Evolutionary conservation across 2,113 vertebrate genomes (phyloP).

Genomic region (Spea bombifrons): DNA sequence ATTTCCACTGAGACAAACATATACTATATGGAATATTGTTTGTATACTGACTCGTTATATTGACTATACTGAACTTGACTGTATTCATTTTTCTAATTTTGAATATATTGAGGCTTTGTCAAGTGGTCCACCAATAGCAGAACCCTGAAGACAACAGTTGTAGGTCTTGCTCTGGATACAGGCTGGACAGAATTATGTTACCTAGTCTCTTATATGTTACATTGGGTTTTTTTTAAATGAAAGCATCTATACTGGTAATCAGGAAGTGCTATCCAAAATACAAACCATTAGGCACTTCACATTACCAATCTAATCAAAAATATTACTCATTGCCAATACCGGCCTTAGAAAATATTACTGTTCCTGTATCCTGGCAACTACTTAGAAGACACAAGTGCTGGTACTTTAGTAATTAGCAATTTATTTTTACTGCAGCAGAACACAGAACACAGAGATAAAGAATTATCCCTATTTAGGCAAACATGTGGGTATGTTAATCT

Average conservation of each 20-base stretch:
- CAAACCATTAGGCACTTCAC: constrained; percentile 4
- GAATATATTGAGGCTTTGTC: too few species aligned
- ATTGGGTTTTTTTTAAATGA: too few species aligned
- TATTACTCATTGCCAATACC: constrained; percentile 9
- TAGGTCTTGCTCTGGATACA: too few species aligned
- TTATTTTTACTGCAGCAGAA: background rate
- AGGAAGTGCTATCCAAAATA: background rate
- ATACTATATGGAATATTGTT: too few species aligned
- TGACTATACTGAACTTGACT: too few species aligned
- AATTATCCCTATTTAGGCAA: background rate
- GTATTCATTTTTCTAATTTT: too few species aligned
- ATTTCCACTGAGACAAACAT: too few species aligned
- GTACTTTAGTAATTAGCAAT: constrained; percentile 30
- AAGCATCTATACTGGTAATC: background rate
- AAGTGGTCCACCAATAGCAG: too few species aligned
- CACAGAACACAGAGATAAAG: background rate
- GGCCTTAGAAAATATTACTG: constrained; percentile 12
- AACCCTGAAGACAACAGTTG: too few species aligned
- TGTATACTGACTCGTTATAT: too few species aligned
- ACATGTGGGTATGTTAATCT: background rate
- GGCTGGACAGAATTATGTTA: too few species aligned
- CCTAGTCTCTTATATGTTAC: too few species aligned
- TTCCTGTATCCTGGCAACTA: constrained; percentile 27
- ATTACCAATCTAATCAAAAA: constrained; percentile 23
- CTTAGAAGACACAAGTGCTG: background rate